Percentiles rank a stretch among this genome's conserved stretches.
Evolutionary conservation across 2,113 vertebrate species (phyloP).

Genomic region (Pachypanchax playfairii): DNA sequence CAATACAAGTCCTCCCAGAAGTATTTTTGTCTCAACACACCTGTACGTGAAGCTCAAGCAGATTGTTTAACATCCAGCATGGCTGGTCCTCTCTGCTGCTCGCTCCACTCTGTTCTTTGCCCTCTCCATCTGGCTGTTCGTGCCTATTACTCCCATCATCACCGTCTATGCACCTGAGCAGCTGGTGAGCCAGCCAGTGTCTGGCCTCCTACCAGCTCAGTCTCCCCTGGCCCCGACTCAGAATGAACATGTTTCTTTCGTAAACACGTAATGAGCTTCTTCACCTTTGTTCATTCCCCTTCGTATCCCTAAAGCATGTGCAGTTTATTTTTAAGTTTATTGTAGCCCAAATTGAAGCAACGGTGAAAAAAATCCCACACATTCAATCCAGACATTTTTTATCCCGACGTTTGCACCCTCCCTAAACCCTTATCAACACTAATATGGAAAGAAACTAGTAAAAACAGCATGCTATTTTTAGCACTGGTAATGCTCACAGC

Average conservation of each 20-base stretch:
- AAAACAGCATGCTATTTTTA: conserved; percentile 41
- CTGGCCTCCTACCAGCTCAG: conserved; percentile 22
- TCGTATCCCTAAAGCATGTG: not conserved
- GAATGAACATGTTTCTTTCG: conserved; percentile 8
- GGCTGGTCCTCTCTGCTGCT: conserved; percentile 23
- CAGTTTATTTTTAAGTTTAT: no score
- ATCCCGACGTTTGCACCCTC: not conserved
- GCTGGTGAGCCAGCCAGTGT: conserved; percentile 44
- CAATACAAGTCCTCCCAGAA: conserved; percentile 28
- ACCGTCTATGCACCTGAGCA: conserved; percentile 33
- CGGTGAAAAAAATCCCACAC: not conserved
- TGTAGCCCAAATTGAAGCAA: no score
- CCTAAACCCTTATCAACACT: conserved; percentile 27
- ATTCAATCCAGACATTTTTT: not conserved
- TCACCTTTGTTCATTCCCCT: not conserved
- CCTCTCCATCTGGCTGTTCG: conserved; percentile 60
- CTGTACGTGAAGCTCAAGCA: conserved; percentile 43
- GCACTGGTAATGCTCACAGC: conserved; percentile 28
- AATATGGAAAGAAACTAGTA: conserved; percentile 14
- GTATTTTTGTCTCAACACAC: conserved; percentile 39
- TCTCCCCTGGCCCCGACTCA: conserved; percentile 33
- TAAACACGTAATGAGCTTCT: conserved; percentile 5
- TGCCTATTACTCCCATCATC: conserved; percentile 42
- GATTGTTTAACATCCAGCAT: conserved; percentile 44
- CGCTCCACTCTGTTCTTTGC: conserved; percentile 39